A percentile compares a stretch with the other conserved stretches of the same genome.
These are phyloP conservation scores for Cactoblastis cactorum DNA, from an alignment of 2,888 invertebrate genomes.

Conservation along the genomic window DNA sequence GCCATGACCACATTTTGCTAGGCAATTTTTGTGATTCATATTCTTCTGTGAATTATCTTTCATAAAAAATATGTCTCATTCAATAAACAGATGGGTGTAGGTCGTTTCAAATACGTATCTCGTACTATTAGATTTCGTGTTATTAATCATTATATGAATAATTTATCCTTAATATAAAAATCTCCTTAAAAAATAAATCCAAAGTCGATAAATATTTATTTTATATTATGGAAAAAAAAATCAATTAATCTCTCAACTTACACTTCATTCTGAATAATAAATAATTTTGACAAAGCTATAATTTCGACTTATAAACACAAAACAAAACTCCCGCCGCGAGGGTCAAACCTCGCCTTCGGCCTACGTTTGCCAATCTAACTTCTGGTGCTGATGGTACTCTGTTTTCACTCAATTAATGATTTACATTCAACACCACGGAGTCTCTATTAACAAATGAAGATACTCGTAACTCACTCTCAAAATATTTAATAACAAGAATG, in stretches of 20 bases:
- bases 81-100: too few relatives aligned
- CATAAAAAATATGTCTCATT: too few relatives aligned
- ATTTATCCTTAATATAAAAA: too few relatives aligned
- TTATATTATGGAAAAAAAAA: neutral
- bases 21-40: too few relatives aligned
- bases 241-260: neutral
- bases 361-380: conserved; percentile 25
- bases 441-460: neutral
- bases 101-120: too few relatives aligned
- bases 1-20: too few relatives aligned
- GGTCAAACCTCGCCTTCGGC: conserved; percentile 22
- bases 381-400: conserved; percentile 16
- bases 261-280: neutral
- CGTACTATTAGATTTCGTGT: too few relatives aligned
- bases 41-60: too few relatives aligned
- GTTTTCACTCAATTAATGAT: conserved; percentile 11
- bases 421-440: neutral
- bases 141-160: too few relatives aligned
- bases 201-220: too few relatives aligned
- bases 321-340: conserved; percentile 22
- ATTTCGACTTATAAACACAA: neutral
- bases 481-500: neutral
- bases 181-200: too few relatives aligned
- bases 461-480: neutral
- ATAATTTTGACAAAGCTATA: conserved; percentile 11